A percentile compares a stretch with the other conserved stretches of the same genome.
Evolutionary conservation across 2,888 invertebrate species (phyloP).

Genomic region (Tipula unca): DNA sequence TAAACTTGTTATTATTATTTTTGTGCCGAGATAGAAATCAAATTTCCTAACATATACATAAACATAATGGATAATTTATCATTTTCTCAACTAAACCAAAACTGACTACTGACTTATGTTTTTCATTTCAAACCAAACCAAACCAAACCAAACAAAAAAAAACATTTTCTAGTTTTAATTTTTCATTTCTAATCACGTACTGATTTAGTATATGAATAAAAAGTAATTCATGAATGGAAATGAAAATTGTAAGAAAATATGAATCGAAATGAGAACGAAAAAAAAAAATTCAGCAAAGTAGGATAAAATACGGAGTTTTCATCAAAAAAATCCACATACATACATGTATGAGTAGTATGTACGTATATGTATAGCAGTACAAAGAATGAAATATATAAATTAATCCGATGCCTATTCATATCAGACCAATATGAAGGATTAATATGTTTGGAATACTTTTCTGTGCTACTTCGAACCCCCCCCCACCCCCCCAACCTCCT

Average conservation of each 20-base stretch:
- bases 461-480: too few relatives aligned
- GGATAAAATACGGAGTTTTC: not conserved
- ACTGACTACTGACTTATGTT: constrained; percentile 8
- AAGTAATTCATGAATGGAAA: not conserved
- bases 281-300: not conserved
- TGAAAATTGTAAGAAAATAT: constrained; percentile 8
- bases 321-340: too few relatives aligned
- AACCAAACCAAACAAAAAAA: not conserved
- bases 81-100: not conserved
- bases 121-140: not conserved
- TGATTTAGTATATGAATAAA: not conserved
- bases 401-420: not conserved
- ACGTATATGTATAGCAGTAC: not conserved
- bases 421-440: not conserved
- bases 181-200: constrained; percentile 14
- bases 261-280: not conserved
- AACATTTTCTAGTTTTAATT: not conserved
- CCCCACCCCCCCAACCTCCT: too few relatives aligned
- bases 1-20: not conserved
- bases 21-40: not conserved
- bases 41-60: not conserved
- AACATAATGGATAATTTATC: not conserved
- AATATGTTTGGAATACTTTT: not conserved
- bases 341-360: too few relatives aligned
- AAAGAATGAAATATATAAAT: not conserved